Conservation (phyloP, 2,888 invertebrate genomes). For the Podabrus alpinus region DNA sequence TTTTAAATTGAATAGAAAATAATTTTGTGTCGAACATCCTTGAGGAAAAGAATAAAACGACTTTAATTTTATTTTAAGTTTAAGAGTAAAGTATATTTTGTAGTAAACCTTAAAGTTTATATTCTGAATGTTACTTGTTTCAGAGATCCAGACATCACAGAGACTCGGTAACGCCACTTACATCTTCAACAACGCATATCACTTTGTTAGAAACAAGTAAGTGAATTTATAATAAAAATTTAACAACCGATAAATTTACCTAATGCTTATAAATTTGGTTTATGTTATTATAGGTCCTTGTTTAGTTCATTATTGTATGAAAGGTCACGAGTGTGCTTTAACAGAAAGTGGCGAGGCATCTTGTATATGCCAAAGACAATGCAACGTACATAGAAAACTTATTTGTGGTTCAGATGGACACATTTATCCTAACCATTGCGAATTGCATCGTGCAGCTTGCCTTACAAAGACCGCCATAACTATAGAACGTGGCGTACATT, state of each 20-base stretch:
- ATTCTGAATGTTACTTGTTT: slow-evolving; percentile 39
- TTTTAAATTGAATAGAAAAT: neutral
- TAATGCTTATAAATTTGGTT: slow-evolving; percentile 2
- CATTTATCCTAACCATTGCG: slow-evolving; percentile 70
- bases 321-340: slow-evolving; percentile 66
- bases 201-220: slow-evolving; percentile 55
- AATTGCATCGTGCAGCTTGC: slow-evolving; percentile 68
- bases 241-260: neutral
- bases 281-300: slow-evolving; percentile 62
- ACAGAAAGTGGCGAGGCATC: slow-evolving; percentile 56
- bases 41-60: neutral
- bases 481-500: slow-evolving; percentile 60
- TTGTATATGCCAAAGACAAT: slow-evolving; percentile 66
- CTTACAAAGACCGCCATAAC: slow-evolving; percentile 59
- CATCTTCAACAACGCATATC: slow-evolving; percentile 52
- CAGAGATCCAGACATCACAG: slow-evolving; percentile 56
- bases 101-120: neutral
- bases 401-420: slow-evolving; percentile 71
- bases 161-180: slow-evolving; percentile 49
- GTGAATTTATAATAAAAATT: slow-evolving; percentile 30
- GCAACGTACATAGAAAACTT: slow-evolving; percentile 61
- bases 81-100: neutral
- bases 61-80: neutral
- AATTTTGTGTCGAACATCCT: neutral
- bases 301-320: slow-evolving; percentile 66